Percentiles rank a stretch among this genome's conserved stretches.
Evolutionary conservation across 2,113 vertebrate genomes (phyloP).

Genomic region (Bubo bubo): DNA sequence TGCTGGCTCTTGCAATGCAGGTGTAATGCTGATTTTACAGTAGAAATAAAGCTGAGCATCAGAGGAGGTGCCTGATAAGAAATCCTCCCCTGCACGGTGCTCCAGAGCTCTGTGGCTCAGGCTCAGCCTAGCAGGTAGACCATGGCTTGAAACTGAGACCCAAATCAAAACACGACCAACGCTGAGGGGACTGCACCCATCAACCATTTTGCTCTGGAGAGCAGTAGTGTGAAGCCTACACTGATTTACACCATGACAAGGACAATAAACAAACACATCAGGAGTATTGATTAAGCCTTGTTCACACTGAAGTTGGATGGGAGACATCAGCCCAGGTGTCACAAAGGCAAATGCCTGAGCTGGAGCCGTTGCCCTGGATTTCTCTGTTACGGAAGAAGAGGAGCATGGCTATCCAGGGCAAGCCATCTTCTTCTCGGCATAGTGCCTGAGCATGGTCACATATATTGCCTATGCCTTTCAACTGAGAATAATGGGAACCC

Average conservation of each 20-base stretch:
- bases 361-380: neutral
- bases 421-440: rapidly evolving
- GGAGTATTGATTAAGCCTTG: neutral
- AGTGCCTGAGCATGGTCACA: neutral
- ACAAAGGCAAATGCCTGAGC: neutral
- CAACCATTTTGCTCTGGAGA: neutral
- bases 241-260: neutral
- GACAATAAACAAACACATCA: neutral
- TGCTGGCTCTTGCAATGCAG: neutral
- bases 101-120: neutral
- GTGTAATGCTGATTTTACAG: neutral
- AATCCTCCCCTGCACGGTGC: neutral
- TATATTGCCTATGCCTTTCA: neutral
- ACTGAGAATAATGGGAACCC: neutral
- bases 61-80: neutral
- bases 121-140: neutral
- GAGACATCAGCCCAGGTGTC: neutral
- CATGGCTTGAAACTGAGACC: neutral
- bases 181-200: neutral
- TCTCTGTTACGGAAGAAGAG: neutral
- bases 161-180: neutral
- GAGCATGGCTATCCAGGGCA: neutral
- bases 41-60: neutral
- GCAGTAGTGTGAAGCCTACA: neutral
- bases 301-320: neutral